These are phyloP conservation scores for Lamellibrachia luymesi DNA, from an alignment of 1,140 invertebrate genomes.

Conservation along the genomic window DNA sequence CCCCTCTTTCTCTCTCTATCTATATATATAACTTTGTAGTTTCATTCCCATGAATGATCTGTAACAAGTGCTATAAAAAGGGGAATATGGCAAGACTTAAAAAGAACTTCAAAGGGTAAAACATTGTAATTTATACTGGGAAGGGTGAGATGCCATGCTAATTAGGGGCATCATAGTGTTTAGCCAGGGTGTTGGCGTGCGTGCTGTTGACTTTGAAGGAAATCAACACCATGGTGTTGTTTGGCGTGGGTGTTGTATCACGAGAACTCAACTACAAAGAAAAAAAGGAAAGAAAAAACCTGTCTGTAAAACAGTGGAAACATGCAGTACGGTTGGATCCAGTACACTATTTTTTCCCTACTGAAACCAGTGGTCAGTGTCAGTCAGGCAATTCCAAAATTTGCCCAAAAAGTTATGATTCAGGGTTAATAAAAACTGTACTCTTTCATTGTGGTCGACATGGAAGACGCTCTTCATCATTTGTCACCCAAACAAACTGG, in stretches of 20 bases:
- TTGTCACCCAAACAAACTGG: no score
- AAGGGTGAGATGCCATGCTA: not conserved
- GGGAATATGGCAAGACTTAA: not conserved
- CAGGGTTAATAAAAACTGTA: no score
- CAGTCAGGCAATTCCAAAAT: no score
- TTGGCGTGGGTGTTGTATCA: not conserved
- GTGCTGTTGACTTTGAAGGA: not conserved
- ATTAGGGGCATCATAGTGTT: not conserved
- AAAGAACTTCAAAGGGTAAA: not conserved
- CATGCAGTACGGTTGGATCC: no score
- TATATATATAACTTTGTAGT: not conserved
- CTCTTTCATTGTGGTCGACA: no score
- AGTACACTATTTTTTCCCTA: no score
- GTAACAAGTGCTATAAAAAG: no score
- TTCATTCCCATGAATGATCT: not conserved
- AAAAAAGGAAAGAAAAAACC: not conserved
- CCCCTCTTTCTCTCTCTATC: no score
- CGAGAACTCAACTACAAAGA: not conserved
- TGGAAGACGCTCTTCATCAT: no score
- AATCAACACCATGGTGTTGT: not conserved
- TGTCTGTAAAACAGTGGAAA: no score
- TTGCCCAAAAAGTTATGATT: no score
- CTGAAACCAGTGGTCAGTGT: no score
- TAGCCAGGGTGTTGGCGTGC: not conserved
- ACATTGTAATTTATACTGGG: not conserved